A percentile compares a stretch with the other conserved stretches of the same genome.
phyloP scores from a whole-genome alignment of 2,888 invertebrate genomes.

The Mystacides longicornis region DNA sequence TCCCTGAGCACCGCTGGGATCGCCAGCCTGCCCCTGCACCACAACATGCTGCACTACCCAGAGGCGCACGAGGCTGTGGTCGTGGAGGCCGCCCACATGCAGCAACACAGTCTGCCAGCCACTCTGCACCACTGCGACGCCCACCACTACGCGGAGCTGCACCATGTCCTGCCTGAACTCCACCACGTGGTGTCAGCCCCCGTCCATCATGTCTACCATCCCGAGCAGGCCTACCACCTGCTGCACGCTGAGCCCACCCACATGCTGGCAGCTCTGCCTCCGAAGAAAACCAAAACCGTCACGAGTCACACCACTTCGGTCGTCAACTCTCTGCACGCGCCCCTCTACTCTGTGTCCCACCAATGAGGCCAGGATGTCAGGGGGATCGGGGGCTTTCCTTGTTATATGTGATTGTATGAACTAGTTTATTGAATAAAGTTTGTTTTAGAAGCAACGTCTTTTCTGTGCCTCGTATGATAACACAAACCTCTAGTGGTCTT shows the following conservation, averaged over 20 bases:
- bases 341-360: background rate
- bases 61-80: background rate
- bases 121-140: background rate
- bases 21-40: background rate
- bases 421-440: too few relatives aligned
- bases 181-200: background rate
- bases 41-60: background rate
- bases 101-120: background rate
- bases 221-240: background rate
- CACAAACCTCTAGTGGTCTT: too few relatives aligned
- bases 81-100: background rate
- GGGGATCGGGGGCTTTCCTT: too few relatives aligned
- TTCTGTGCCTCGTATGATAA: too few relatives aligned
- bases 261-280: background rate
- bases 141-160: background rate
- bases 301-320: background rate
- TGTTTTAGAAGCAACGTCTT: too few relatives aligned
- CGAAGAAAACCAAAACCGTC: background rate
- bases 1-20: too few relatives aligned
- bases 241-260: background rate
- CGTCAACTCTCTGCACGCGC: background rate
- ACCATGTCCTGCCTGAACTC: background rate
- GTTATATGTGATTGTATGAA: too few relatives aligned
- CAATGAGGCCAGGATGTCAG: too few relatives aligned
- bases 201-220: background rate